phyloP scores from a whole-genome alignment of 1,140 invertebrate genomes.

The Potamilus streckersoni region DNA sequence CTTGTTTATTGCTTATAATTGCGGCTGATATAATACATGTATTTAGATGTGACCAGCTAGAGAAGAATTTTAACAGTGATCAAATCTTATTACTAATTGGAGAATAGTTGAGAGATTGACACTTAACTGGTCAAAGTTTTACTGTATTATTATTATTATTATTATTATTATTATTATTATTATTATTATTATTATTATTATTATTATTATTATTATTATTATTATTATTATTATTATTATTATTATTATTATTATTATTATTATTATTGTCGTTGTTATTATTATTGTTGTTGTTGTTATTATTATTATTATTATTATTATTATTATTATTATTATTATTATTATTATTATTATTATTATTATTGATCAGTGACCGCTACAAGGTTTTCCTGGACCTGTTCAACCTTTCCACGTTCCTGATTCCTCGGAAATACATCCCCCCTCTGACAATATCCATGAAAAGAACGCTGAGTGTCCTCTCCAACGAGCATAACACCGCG shows the following conservation, averaged over 20 bases:
- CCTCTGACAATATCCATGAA: slow-evolving; percentile 83
- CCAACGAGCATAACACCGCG: slow-evolving; percentile 26
- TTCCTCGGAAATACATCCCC: slow-evolving; percentile 92
- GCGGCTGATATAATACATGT: too few relatives aligned
- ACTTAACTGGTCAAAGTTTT: too few relatives aligned
- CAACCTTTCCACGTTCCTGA: slow-evolving; percentile 95
- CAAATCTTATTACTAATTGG: too few relatives aligned
- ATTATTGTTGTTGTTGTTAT: too few relatives aligned
- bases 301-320: background rate
- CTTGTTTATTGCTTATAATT: too few relatives aligned
- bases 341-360: slow-evolving; percentile 14
- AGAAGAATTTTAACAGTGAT: too few relatives aligned
- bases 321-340: background rate
- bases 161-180: slow-evolving; percentile 29
- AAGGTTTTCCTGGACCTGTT: slow-evolving; percentile 98
- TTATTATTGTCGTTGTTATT: too few relatives aligned
- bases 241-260: background rate
- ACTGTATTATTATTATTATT: background rate
- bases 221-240: slow-evolving; percentile 27
- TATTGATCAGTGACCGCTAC: slow-evolving; percentile 88
- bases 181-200: slow-evolving; percentile 33
- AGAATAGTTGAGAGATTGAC: too few relatives aligned
- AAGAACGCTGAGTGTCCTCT: slow-evolving; percentile 52
- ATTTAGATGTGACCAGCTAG: too few relatives aligned
- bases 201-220: slow-evolving; percentile 38